Conservation (phyloP, 2,888 invertebrate genomes). For the Cerastoderma edule region DNA sequence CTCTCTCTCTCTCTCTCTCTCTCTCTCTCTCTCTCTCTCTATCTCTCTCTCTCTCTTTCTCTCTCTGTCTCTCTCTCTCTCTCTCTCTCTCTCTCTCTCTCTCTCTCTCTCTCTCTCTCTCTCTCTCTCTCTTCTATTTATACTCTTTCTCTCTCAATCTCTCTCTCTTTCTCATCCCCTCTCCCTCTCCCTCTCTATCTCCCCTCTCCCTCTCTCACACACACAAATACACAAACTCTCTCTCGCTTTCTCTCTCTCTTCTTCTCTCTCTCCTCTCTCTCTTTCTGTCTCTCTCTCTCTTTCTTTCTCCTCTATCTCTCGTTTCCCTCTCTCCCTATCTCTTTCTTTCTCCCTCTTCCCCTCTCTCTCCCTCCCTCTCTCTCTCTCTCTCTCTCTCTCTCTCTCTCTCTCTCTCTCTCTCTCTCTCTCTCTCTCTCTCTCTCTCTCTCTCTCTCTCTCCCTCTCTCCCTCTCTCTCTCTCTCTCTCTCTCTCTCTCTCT, state of each 20-base stretch:
- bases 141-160: too few species aligned
- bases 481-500: too few species aligned
- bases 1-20: constrained; percentile 5
- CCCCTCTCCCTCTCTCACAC: not conserved
- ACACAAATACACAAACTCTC: not conserved
- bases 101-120: not conserved
- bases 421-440: constrained; percentile 5
- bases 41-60: not conserved
- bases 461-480: too few species aligned
- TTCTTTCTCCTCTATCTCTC: too few species aligned
- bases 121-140: too few species aligned
- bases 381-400: not conserved
- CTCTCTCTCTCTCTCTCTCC: constrained; percentile 2
- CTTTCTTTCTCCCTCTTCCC: too few species aligned
- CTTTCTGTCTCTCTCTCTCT: not conserved
- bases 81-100: not conserved
- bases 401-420: constrained; percentile 2
- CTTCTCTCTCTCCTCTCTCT: not conserved
- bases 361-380: not conserved
- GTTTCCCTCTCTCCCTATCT: too few species aligned
- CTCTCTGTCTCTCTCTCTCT: not conserved
- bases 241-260: not conserved
- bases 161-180: too few species aligned
- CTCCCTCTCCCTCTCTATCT: too few species aligned
- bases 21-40: not conserved